phyloP scores from a whole-genome alignment of 2,888 invertebrate genomes.

The Eugnorisma glareosa region DNA sequence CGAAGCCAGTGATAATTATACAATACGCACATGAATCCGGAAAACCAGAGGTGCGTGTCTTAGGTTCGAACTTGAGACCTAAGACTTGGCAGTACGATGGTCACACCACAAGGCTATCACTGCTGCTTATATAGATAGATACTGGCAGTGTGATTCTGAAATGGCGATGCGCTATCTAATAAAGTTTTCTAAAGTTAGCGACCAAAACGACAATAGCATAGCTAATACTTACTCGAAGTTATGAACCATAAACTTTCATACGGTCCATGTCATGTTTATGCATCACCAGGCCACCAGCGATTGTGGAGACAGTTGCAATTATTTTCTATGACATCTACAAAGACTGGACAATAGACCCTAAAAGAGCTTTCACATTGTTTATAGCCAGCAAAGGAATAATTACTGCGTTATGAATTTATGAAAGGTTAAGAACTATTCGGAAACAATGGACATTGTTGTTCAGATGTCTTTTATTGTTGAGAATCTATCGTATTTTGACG shows the following conservation, averaged over 20 bases:
- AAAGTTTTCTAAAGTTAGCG: neutral
- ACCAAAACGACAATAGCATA: neutral
- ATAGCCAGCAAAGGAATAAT: neutral
- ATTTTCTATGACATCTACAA: neutral
- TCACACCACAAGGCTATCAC: too few species aligned
- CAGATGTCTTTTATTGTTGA: neutral
- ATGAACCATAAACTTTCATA: constrained; percentile 2
- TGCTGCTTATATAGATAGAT: too few species aligned
- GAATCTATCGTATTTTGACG: too few species aligned
- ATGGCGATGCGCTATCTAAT: neutral
- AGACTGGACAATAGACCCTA: neutral
- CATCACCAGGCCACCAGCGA: neutral
- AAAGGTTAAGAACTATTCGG: neutral
- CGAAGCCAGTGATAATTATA: too few species aligned
- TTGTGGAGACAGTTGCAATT: constrained; percentile 3
- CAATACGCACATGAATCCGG: too few species aligned
- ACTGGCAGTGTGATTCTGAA: neutral
- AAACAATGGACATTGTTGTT: neutral
- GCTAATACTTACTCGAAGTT: constrained; percentile 4
- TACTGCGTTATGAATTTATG: neutral
- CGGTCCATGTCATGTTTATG: neutral
- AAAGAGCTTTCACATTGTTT: constrained; percentile 26
- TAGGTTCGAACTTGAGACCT: too few species aligned
- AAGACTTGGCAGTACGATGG: too few species aligned
- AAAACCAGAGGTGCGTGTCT: too few species aligned